Base-by-base conservation (phyloP, 2,797 vertebrate species). In the Morus bassanus region DNA sequence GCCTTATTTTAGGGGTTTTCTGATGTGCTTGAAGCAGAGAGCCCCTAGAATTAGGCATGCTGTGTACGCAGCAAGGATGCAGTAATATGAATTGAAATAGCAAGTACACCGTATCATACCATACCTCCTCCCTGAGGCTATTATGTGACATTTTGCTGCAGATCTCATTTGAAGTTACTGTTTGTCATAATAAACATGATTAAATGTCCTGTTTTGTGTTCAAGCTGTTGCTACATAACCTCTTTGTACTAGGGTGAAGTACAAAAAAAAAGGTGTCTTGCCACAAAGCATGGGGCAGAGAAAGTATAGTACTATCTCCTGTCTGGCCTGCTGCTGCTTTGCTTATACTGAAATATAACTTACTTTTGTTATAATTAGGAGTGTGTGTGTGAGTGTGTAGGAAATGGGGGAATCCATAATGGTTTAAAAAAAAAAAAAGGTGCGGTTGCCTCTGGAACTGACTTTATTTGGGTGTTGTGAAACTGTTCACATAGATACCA, bases 111-210 rank as follows among this genome's bases (percentile, higher is more conserved):
- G 0, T 39, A 5, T 69, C 31, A 2, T 30, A 54, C 27, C 28
- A 4, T 35, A 35, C 41, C 81, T 67, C 33, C 72, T 89, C 60
- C 22, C 48, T 8, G 33, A 81, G 95, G n/a, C 67, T 48, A 10
- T 39, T 41, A 51, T 0, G 13, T 67, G 70, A 53, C 13, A 1
- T 60, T 85, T 57, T 80, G 61, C 91, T 93, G 81, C 82, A 80
- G 68, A 19, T 37, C 43, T 81, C 23, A 28, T 74, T 64, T 83
- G 54, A 85, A 75, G 72, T 46, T 85, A 46, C 45, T 88, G 33
- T 79, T 91, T 76, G 43, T 72, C 24, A 39, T 50, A 96, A 97
- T 96, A 95, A 97, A 96, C n/a, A 10, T 41, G n/a, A 84, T 88
- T n/a, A 76, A 86, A 72, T 73, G n/a, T 43, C 37, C 60, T 83